Conservation (phyloP, 2,113 vertebrate genomes). For the Osmerus eperlanus region DNA sequence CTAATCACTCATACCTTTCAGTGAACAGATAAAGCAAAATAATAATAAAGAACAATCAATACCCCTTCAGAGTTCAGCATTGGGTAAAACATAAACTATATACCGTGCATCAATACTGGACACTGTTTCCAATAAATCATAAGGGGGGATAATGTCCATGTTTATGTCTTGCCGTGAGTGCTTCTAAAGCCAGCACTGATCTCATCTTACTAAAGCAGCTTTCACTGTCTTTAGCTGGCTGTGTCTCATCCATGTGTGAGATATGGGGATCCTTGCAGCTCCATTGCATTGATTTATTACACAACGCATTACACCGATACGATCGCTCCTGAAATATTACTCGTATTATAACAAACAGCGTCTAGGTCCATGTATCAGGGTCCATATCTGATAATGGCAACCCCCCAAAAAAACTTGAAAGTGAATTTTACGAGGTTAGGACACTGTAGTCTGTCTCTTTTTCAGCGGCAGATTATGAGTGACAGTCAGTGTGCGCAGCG, state of each 20-base stretch:
- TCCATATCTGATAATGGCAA: slow-evolving; percentile 22
- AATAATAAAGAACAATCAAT: too few relatives aligned
- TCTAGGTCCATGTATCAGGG: slow-evolving; percentile 10
- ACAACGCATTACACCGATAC: slow-evolving; percentile 31
- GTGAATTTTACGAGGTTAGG: slow-evolving; percentile 30
- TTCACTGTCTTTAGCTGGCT: slow-evolving; percentile 28
- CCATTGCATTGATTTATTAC: slow-evolving; percentile 50
- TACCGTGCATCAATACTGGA: slow-evolving; percentile 21
- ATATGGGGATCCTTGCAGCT: slow-evolving; percentile 35
- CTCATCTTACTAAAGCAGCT: slow-evolving; percentile 32
- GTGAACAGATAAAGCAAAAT: too few relatives aligned
- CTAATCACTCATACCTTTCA: too few relatives aligned
- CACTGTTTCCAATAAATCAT: slow-evolving; percentile 52
- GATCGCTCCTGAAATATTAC: slow-evolving; percentile 43
- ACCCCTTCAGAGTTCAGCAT: background rate
- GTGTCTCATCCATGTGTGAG: slow-evolving; percentile 37
- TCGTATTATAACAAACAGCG: slow-evolving; percentile 28
- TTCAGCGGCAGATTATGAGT: slow-evolving; percentile 40
- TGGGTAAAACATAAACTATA: slow-evolving; percentile 26
- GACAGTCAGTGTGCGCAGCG: slow-evolving; percentile 14
- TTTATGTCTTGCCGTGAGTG: slow-evolving; percentile 21
- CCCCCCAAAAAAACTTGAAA: slow-evolving; percentile 20
- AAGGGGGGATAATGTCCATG: slow-evolving; percentile 13
- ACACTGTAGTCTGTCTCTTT: slow-evolving; percentile 6
- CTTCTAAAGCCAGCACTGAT: slow-evolving; percentile 33